Evolutionary conservation across 1,140 invertebrate species (phyloP).

Genomic region (Theocolax elegans): DNA sequence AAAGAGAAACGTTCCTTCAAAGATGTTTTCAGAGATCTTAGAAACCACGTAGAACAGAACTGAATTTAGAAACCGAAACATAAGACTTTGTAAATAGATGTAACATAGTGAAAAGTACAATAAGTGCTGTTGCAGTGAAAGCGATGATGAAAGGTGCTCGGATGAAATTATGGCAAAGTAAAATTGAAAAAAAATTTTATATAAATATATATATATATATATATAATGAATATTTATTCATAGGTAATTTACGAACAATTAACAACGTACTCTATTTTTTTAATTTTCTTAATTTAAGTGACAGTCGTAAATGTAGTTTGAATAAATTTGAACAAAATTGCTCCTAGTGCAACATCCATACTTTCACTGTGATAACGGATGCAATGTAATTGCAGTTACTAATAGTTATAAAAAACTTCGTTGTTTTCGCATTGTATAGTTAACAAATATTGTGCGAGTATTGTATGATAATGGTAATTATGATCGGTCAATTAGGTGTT

Average conservation of each 20-base stretch:
- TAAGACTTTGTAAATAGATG: slow-evolving; percentile 40
- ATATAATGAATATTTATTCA: slow-evolving; percentile 7
- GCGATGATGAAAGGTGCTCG: slow-evolving; percentile 22
- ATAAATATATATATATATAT: not conserved
- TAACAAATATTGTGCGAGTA: slow-evolving; percentile 15
- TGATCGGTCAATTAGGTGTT: slow-evolving; percentile 32
- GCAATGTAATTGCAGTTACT: slow-evolving; percentile 44
- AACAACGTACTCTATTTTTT: too few relatives aligned
- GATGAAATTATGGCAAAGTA: slow-evolving; percentile 19
- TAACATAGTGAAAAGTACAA: slow-evolving; percentile 40
- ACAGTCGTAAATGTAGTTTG: not conserved
- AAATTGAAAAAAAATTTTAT: slow-evolving; percentile 15
- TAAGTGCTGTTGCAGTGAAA: slow-evolving; percentile 39
- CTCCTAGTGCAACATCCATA: slow-evolving; percentile 32
- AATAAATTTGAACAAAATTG: slow-evolving; percentile 26
- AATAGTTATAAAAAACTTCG: slow-evolving; percentile 28
- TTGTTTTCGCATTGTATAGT: slow-evolving; percentile 31
- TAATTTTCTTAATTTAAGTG: too few relatives aligned
- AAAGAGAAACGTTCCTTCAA: slow-evolving; percentile 38
- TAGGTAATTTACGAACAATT: slow-evolving; percentile 18
- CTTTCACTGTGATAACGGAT: slow-evolving; percentile 46
- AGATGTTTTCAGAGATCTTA: slow-evolving; percentile 34
- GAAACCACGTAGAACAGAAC: slow-evolving; percentile 35
- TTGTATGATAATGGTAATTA: slow-evolving; percentile 13
- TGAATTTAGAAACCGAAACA: slow-evolving; percentile 36